Base-by-base conservation (phyloP, 2,888 invertebrate species). In the Prenolepis imparis region DNA sequence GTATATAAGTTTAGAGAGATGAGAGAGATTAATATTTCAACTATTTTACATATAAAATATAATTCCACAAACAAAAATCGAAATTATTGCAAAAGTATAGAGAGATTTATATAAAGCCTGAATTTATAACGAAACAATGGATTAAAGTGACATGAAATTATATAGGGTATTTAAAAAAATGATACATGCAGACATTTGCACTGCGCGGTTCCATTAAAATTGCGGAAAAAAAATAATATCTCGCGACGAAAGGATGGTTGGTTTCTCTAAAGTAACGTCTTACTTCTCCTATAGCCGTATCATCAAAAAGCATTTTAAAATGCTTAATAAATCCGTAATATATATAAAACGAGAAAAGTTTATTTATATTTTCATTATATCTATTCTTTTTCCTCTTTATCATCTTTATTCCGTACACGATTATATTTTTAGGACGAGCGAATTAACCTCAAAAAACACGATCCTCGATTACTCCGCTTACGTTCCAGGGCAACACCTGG, bases 221-320 rank as follows among this genome's bases (percentile, higher is more conserved):
- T 15, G 9, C 8, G 36, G 21, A 75, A 64, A 75, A 75, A 36
- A 75, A 75, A 36, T 75, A 74, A 74, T 21, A 63, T 21, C 15
- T 0, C 9, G 32, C 0, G 8, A 24, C 24, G 15, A 75, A 18
- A 66, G 15, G 5, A 67, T n/a, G 28, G n/a, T n/a, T 28, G 28
- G 32, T 75, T 75, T 66, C 18, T 24, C 24, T 75, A 18, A 66
- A 64, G 21, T 11, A 52, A 28, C 32, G 63, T 55, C 55, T 12
- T 28, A 28, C 21, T 74, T n/a, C n/a, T 64, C 8, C 24, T 39
- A 36, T 18, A 66, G 12, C 18, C 18, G 2, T 3, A 75, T 41
- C 28, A 24, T 36, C 18, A 15, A 6, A 55, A 55, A 66, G 18
- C 32, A 64, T 48, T 28, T 28, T 48, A 36, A 36, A 66, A n/a